Conservation (phyloP, 2,888 invertebrate species). For the Auanema sp. region DNA sequence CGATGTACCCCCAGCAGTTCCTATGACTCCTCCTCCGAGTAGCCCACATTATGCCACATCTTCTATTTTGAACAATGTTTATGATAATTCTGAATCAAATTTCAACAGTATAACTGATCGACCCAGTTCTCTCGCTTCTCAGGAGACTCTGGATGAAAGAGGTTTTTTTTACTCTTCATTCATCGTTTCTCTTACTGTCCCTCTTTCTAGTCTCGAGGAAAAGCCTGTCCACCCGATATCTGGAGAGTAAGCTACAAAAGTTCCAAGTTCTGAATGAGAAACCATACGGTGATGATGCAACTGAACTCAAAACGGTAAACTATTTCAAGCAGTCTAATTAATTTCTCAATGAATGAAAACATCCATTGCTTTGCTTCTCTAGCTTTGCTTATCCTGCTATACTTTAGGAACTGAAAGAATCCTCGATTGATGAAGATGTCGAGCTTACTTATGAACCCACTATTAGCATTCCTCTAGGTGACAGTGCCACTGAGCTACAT, state of each 20-base stretch:
- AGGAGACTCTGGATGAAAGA: neutral
- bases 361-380: neutral
- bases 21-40: no score
- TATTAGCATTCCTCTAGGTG: no score
- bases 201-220: conserved; percentile 15
- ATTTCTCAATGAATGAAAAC: neutral
- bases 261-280: conserved; percentile 23
- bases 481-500: no score
- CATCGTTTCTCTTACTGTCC: neutral
- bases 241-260: conserved; percentile 13
- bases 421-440: conserved; percentile 16
- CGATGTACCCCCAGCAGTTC: no score
- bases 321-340: neutral
- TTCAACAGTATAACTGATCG: conserved; percentile 3
- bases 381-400: conserved; percentile 11
- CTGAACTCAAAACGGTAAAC: conserved; percentile 38
- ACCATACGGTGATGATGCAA: conserved; percentile 47
- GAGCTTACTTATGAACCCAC: neutral
- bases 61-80: no score
- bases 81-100: no score
- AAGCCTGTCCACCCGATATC: conserved; percentile 15
- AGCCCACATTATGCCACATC: no score
- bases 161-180: neutral
- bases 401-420: conserved; percentile 20
- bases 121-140: conserved; percentile 4